These are phyloP conservation scores for Siniperca obscura DNA, from an alignment of 2,797 vertebrate species.

Conservation along the genomic window DNA sequence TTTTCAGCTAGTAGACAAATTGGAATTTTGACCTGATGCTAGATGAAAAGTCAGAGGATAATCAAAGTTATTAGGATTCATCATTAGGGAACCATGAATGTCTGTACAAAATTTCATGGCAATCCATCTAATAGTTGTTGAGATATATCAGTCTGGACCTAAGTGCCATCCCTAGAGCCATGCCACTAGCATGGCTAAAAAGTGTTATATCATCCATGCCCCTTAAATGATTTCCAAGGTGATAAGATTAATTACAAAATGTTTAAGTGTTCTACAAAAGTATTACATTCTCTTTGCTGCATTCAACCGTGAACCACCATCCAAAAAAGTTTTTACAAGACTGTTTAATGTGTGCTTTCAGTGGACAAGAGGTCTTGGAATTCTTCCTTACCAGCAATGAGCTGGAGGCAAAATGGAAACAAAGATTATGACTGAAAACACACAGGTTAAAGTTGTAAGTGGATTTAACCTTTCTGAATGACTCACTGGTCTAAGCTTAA, in stretches of 20 bases:
- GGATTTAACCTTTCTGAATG: constrained; percentile 55
- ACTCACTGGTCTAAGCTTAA: constrained; percentile 60
- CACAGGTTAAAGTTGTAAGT: constrained; percentile 50
- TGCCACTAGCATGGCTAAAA: not conserved
- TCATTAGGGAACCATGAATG: no score
- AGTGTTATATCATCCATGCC: not conserved
- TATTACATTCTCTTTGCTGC: constrained; percentile 23
- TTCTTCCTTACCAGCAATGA: constrained; percentile 54
- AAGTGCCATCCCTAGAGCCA: not conserved
- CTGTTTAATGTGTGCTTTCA: constrained; percentile 42
- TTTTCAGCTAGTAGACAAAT: not conserved
- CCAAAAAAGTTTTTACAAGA: constrained; percentile 52
- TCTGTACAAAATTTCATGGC: not conserved
- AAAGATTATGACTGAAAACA: constrained; percentile 72
- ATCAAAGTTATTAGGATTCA: not conserved
- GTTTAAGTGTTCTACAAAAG: constrained; percentile 17
- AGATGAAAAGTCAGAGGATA: not conserved
- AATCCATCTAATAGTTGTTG: not conserved
- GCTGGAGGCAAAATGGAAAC: constrained; percentile 67
- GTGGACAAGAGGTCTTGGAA: constrained; percentile 43
- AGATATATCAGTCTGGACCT: not conserved
- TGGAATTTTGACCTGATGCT: not conserved
- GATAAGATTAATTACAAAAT: constrained; percentile 25
- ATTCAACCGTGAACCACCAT: constrained; percentile 32
- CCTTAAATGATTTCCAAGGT: not conserved